Evolutionary conservation across 2,797 vertebrate species (phyloP), one percentile per base, ranked within the genome.

Genomic region (Cygnus olor): DNA sequence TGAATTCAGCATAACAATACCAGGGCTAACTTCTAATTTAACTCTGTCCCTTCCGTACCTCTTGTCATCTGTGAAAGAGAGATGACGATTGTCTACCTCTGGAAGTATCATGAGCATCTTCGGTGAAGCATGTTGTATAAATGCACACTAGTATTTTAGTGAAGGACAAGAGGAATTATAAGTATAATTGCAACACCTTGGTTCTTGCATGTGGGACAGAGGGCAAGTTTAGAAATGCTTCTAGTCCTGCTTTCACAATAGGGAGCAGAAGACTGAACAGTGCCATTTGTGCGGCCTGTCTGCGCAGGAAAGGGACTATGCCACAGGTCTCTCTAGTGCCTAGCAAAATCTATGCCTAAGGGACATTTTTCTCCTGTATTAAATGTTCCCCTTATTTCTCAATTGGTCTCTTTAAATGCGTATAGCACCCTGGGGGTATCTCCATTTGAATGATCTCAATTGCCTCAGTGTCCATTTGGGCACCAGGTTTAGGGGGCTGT

Each of bases 341-440:
- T 84, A 69, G 71, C 68, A 80, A 94, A 81, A 68, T 86, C 86
- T 86, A 92, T 66, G 83, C 91, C 89, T 91, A 83, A 87, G 85
- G 94, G 71, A 89, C 25, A 42, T 79, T 93, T 92, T 95, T 63
- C 51, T 83, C 45, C 49, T 61, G 21, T 79, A 92, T 93, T 83
- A 88, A 83, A 85, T 32, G 49, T 88, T 88, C 38, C 24, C 93
- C 42, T 90, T 65, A 77, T 91, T 95, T 95, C 72, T 65, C 36
- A 89, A 8, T 63, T 72, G 24, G 89, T 93, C 54, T 85, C 80
- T 90, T 24, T 72, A 88, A 90, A 88, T 72, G 56, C 56, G 27
- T 34, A 64, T 44, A 45, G 51, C 36, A 68, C 74, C 66, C 69
- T 58, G 51, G 61, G 49, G 90, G n/a, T 77, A 57, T 87, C 81